Base-by-base conservation (phyloP, 2,797 vertebrate species). In the Microhierax caerulescens region DNA sequence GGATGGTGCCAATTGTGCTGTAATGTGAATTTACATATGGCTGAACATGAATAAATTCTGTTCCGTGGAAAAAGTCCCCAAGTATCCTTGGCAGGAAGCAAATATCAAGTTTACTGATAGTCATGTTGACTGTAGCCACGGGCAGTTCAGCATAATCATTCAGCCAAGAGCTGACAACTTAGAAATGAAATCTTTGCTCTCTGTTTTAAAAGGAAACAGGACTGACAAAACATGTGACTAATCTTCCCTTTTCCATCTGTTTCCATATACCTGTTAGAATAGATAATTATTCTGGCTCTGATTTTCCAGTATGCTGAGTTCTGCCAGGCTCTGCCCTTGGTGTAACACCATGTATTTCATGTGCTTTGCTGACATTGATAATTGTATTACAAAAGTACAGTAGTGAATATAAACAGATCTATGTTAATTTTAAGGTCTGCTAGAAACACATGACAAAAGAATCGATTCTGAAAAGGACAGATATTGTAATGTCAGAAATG, bases 351-450 rank as follows among this genome's bases (percentile, higher is more conserved):
- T 30, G 19, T 45, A 9, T 92, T 94, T 81, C 20, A 20, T 76
- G 47, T 82, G 48, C 77, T 92, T 11, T 77, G 68, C 53, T 87
- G 74, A 37, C 70, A 80, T 27, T 85, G 85, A 81, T 88, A 61
- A 34, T 54, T 72, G 54, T 76, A 8, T 61, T 88, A 36, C 21
- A 84, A 14, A 90, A 95, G 16, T 56, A 48, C 59, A 64, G 80
- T 17, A 39, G 21, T 77, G 90, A 89, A 88, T 92, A 93, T 85
- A 93, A 97, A 94, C 67, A 79, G 80, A 82, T 94, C 85, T 90
- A 39, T 95, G 83, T 78, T 95, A 76, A 94, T 95, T 92, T 95
- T 90, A 76, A 91, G 25, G 80, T 85, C 92, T 90, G 51, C n/a
- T 89, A 86, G 64, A 78, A 93, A 75, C 53, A 50, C 57, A 28